Percentiles rank a stretch among this genome's conserved stretches.
Evolutionary conservation across 2,888 invertebrate species (phyloP).

Genomic region (Drosophila incognita): DNA sequence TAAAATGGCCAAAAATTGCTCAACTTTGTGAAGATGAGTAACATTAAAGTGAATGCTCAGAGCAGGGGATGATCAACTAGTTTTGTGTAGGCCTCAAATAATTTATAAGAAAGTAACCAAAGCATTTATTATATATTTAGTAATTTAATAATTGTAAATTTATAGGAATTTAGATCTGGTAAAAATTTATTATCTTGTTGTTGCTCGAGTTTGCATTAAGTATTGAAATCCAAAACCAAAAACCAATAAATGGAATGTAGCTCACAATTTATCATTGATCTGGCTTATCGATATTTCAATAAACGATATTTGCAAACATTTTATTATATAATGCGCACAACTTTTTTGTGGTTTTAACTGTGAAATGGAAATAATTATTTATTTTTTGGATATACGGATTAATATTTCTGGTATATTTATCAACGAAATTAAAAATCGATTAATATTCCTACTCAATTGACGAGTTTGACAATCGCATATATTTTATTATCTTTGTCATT

Average conservation of each 20-base stretch:
- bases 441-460: background rate
- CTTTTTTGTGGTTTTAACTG: background rate
- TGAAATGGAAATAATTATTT: background rate
- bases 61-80: background rate
- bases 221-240: background rate
- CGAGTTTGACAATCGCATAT: background rate
- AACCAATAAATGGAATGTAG: background rate
- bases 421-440: background rate
- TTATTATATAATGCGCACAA: background rate
- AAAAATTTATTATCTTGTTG: background rate
- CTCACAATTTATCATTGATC: background rate
- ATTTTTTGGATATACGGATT: background rate
- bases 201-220: background rate
- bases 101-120: background rate
- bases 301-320: background rate
- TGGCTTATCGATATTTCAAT: background rate
- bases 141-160: background rate
- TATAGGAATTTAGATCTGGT: too few relatives aligned
- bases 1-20: slow-evolving; percentile 7
- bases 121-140: background rate
- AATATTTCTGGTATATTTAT: background rate
- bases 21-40: slow-evolving; percentile 1
- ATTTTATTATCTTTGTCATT: too few relatives aligned
- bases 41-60: background rate
- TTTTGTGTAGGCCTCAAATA: background rate